Evolutionary conservation across 1,140 invertebrate species (phyloP).

Genomic region (Branchinecta lindahli): DNA sequence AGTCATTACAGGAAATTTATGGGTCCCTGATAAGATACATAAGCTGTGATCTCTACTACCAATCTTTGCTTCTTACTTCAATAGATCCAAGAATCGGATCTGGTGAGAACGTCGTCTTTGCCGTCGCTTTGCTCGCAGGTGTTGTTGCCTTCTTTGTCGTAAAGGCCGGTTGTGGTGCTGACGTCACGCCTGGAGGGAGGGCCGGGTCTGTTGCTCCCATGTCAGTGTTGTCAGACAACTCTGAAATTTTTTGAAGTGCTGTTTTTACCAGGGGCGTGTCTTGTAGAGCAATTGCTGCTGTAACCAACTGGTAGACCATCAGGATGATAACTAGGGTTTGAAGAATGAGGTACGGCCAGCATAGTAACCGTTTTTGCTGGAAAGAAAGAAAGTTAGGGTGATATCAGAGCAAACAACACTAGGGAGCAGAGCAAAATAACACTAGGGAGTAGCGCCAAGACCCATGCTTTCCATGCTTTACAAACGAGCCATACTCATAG

Average conservation of each 20-base stretch:
- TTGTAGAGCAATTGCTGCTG: neutral
- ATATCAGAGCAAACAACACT: too few species aligned
- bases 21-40: too few species aligned
- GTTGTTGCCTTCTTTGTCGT: neutral
- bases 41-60: too few species aligned
- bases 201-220: neutral
- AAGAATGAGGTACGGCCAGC: neutral
- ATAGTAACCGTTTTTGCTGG: neutral
- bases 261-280: neutral
- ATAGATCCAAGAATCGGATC: neutral
- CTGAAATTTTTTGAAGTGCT: neutral
- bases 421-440: too few species aligned
- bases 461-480: too few species aligned
- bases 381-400: neutral
- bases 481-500: too few species aligned
- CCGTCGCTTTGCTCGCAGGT: neutral
- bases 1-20: too few species aligned
- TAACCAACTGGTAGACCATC: neutral
- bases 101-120: neutral
- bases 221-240: neutral
- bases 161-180: neutral
- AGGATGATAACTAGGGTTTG: neutral
- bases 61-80: neutral
- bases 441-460: too few species aligned
- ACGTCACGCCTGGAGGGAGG: neutral